Evolutionary conservation across 2,888 invertebrate species (phyloP).

Genomic region (Diaprepes abbreviatus): DNA sequence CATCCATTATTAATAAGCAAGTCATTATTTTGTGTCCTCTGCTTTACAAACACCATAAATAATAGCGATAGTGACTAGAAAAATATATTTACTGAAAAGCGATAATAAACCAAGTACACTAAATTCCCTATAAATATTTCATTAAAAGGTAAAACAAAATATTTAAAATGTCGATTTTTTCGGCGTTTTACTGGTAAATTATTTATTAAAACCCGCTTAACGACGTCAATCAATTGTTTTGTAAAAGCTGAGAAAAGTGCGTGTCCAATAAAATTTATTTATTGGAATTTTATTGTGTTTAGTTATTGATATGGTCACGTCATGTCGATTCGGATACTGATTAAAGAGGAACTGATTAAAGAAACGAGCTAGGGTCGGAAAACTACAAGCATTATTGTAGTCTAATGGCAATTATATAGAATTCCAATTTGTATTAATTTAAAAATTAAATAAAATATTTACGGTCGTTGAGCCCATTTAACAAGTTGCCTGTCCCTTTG

Average conservation of each 20-base stretch:
- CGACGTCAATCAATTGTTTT: neutral
- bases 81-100: too few relatives aligned
- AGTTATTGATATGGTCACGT: conserved; percentile 4
- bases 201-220: conserved; percentile 6
- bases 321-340: neutral
- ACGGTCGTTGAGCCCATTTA: too few relatives aligned
- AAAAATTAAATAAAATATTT: too few relatives aligned
- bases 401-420: neutral
- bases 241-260: neutral
- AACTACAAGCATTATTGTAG: neutral
- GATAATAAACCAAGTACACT: too few relatives aligned
- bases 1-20: too few relatives aligned
- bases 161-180: neutral
- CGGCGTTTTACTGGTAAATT: neutral
- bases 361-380: neutral
- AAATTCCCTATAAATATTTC: too few relatives aligned
- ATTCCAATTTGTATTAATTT: too few relatives aligned
- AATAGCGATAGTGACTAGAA: too few relatives aligned
- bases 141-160: neutral
- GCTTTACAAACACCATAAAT: too few relatives aligned
- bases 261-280: conserved; percentile 1
- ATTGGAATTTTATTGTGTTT: neutral
- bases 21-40: too few relatives aligned
- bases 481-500: too few relatives aligned
- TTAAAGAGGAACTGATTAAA: conserved; percentile 1